These are phyloP conservation scores for Oligia strigilis DNA, from an alignment of 2,888 invertebrate species.

Conservation along the genomic window DNA sequence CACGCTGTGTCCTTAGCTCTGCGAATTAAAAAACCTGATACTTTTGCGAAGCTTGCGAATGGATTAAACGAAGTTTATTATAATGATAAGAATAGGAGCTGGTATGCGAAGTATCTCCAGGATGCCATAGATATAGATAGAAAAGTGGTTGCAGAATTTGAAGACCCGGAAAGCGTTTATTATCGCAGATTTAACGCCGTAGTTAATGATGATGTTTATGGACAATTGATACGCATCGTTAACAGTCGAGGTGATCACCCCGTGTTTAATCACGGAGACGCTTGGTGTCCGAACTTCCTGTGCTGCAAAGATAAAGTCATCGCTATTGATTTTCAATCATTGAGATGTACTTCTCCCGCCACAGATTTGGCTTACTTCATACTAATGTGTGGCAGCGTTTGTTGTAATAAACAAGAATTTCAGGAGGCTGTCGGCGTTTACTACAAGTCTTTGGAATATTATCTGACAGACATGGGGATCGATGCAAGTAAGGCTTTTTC, in stretches of 20 bases:
- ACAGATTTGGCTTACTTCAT: constrained; percentile 75
- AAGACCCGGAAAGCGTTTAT: constrained; percentile 72
- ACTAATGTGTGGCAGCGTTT: constrained; percentile 69
- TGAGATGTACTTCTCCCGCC: constrained; percentile 75
- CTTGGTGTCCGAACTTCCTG: constrained; percentile 79
- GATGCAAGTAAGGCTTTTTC: constrained; percentile 69
- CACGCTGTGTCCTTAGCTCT: constrained; percentile 78
- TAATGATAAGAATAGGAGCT: constrained; percentile 70
- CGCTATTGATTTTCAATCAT: constrained; percentile 78
- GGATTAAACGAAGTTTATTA: constrained; percentile 74
- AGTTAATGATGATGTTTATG: constrained; percentile 71
- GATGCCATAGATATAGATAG: constrained; percentile 72
- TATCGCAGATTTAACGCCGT: constrained; percentile 73
- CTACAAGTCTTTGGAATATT: constrained; percentile 71
- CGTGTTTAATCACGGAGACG: constrained; percentile 79
- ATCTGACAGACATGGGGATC: constrained; percentile 75
- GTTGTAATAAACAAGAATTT: constrained; percentile 70
- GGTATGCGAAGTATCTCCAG: constrained; percentile 74
- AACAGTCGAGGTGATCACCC: constrained; percentile 66
- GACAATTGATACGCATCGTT: constrained; percentile 67
- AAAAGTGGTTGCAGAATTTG: constrained; percentile 70
- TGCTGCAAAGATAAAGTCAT: constrained; percentile 70
- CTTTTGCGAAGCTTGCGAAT: constrained; percentile 69
- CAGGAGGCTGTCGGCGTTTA: constrained; percentile 72
- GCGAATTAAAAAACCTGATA: constrained; percentile 69